phyloP scores from a whole-genome alignment of 2,888 invertebrate genomes.

The Drosophila bunnanda region DNA sequence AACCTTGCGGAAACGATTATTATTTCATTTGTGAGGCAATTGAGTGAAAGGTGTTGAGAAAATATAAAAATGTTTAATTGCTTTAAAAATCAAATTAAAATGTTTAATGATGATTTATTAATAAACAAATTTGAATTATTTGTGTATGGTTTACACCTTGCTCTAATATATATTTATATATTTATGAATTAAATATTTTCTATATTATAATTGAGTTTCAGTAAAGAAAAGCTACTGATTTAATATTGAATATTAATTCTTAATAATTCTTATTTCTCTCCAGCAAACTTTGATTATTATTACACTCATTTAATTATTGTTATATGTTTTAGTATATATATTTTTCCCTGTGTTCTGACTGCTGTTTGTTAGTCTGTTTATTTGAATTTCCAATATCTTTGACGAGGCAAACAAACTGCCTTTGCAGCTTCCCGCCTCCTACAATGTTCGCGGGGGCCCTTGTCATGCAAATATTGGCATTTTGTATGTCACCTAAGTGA shows the following conservation, averaged over 20 bases:
- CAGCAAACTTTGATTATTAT: too few relatives aligned
- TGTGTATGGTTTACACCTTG: neutral
- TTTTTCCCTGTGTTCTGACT: constrained; percentile 11
- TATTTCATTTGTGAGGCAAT: neutral
- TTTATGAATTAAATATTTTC: too few relatives aligned
- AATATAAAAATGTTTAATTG: neutral
- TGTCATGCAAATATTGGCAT: constrained; percentile 49
- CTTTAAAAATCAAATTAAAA: neutral
- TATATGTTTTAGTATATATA: neutral
- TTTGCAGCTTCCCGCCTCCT: neutral
- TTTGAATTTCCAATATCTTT: constrained; percentile 51
- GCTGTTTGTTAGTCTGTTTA: constrained; percentile 29
- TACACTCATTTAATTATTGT: too few relatives aligned
- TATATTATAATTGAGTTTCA: too few relatives aligned
- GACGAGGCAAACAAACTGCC: constrained; percentile 29
- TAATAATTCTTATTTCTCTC: too few relatives aligned
- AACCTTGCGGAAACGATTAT: neutral
- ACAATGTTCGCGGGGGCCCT: neutral
- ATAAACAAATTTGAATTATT: neutral
- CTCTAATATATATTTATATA: neutral
- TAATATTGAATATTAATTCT: too few relatives aligned
- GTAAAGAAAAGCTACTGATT: too few relatives aligned
- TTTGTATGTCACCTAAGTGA: constrained; percentile 50
- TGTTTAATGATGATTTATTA: neutral
- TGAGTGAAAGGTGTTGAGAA: neutral